These are phyloP conservation scores for Lasiommata megera DNA, from an alignment of 2,888 invertebrate species.

Conservation along the genomic window DNA sequence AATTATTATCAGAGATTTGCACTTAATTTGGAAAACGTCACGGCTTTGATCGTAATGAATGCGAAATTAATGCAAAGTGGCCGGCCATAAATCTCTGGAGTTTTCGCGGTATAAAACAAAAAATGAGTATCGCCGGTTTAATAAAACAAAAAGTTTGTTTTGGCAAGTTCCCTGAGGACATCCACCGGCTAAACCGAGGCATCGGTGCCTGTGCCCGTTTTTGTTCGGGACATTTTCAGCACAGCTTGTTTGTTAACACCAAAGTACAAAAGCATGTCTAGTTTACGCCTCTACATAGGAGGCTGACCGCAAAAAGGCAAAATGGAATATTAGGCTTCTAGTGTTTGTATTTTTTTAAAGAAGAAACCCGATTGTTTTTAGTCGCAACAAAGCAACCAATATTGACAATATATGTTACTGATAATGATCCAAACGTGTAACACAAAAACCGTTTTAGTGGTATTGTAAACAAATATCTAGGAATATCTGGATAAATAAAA, in stretches of 20 bases:
- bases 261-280: constrained; percentile 28
- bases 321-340: constrained; percentile 9
- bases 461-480: too few species aligned
- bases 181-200: constrained; percentile 40
- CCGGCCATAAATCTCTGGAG: constrained; percentile 71
- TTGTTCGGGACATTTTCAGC: constrained; percentile 42
- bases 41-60: constrained; percentile 66
- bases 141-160: constrained; percentile 76
- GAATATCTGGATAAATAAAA: too few species aligned
- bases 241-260: constrained; percentile 31
- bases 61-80: constrained; percentile 77
- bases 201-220: constrained; percentile 27
- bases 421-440: too few species aligned
- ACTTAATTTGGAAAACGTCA: constrained; percentile 25
- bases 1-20: constrained; percentile 10
- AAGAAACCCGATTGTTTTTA: too few species aligned
- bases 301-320: constrained; percentile 23
- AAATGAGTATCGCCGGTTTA: constrained; percentile 75
- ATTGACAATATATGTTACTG: too few species aligned
- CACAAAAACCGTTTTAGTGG: too few species aligned
- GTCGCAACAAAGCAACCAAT: too few species aligned
- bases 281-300: constrained; percentile 18
- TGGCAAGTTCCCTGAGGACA: constrained; percentile 61
- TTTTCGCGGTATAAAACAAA: constrained; percentile 74
- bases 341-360: background rate